Base-by-base conservation (phyloP, 2,888 invertebrate genomes). In the Gastracanthus pulcherrimus region DNA sequence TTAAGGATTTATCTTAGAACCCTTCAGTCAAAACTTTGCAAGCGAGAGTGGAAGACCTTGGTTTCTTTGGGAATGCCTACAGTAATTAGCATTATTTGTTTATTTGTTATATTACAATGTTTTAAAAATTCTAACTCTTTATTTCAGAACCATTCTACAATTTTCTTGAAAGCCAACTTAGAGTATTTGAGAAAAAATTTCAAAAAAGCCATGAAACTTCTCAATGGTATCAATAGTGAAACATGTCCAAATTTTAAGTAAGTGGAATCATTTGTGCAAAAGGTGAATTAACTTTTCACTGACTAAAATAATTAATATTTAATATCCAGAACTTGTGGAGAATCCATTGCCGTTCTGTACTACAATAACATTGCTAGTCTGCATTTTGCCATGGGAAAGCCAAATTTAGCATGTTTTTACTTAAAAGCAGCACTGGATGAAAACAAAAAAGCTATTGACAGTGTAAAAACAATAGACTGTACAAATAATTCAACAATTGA, bases 341-440 rank as follows among this genome's bases (percentile, higher is more conserved):
- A 95, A 90, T 94, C 93, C 79, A 92, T 94, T 11, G 92, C 93
- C 26, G 93, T 94, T 70, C 92, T 95, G 89, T 95, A 95, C 87
- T 95, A 96, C 88, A 98, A 97, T 89, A 97, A 97, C 88, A 94
- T 97, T 88, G 97, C 96, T 62, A 95, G 96, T 72, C 93, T 97
- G 85, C 96, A 97, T 91, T 94, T 96, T 88, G 95, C 96, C 48
- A 93, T 97, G 92, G 95, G 95, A 26, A 97, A 97, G 92, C 96
- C 96, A 66, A 95, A 95, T 91, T 93, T 97, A 81, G 96, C 96
- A 7, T 94, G 95, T 71, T 95, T 96, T 89, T 96, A 97, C 91
- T 95, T 97, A 86, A 95, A 95, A 87, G 95, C 95, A 92, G 97
- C 97, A 67, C 92, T 97, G 4, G 94, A 95, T 88, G 96, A 96